phyloP scores from a whole-genome alignment of 2,113 vertebrate genomes.

The Mustelus asterias region DNA sequence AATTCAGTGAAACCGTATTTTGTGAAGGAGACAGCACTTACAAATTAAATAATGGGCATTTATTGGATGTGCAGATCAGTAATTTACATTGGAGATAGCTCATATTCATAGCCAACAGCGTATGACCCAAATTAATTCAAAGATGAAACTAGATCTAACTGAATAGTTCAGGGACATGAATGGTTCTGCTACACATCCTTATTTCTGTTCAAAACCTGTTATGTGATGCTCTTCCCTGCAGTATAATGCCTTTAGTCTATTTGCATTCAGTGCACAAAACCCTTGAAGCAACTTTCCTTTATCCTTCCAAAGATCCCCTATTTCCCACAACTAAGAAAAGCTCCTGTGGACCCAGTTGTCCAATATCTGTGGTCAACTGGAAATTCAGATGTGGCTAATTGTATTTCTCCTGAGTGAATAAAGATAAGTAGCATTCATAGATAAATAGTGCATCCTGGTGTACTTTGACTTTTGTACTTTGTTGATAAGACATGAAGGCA shows the following conservation, averaged over 20 bases:
- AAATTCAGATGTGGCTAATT: neutral
- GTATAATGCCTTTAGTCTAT: conserved; percentile 51
- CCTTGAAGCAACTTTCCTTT: neutral
- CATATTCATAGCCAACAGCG: too few species aligned
- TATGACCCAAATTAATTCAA: neutral
- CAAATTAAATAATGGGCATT: neutral
- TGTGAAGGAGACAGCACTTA: neutral
- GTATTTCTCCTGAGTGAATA: conserved; percentile 48
- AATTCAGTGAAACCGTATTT: neutral
- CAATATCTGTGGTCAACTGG: neutral
- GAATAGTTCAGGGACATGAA: neutral
- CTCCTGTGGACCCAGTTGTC: conserved; percentile 48
- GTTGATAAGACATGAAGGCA: neutral
- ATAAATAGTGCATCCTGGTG: neutral
- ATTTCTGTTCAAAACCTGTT: neutral
- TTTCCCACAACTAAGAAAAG: conserved; percentile 65
- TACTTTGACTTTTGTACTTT: neutral
- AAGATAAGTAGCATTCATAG: conserved; percentile 40
- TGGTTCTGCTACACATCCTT: neutral
- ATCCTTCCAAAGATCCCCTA: conserved; percentile 46
- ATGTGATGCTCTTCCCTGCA: conserved; percentile 29
- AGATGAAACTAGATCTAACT: neutral
- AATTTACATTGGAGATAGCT: neutral
- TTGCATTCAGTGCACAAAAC: conserved; percentile 43
- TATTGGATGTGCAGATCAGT: neutral